A percentile compares a stretch with the other conserved stretches of the same genome.
phyloP scores from a whole-genome alignment of 1,140 invertebrate genomes.

The Leptopilina boulardi region DNA sequence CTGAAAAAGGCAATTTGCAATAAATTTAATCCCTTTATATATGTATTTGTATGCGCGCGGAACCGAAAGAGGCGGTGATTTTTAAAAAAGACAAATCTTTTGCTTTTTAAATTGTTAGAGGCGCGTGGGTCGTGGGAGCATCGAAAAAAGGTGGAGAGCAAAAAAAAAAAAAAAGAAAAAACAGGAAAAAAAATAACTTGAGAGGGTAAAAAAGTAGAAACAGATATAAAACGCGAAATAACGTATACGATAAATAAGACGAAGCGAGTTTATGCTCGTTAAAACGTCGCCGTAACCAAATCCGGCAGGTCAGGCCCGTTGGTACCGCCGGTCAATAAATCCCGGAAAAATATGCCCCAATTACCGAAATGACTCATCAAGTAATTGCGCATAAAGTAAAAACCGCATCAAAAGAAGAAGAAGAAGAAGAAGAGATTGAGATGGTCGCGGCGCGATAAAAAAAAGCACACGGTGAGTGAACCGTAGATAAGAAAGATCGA shows the following conservation, averaged over 20 bases:
- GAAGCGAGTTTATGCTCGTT: conserved; percentile 64
- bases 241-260: conserved; percentile 59
- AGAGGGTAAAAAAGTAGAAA: conserved; percentile 44
- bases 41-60: background rate
- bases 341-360: conserved; percentile 69
- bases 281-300: conserved; percentile 58
- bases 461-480: conserved; percentile 48
- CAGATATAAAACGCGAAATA: conserved; percentile 52
- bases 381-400: conserved; percentile 70
- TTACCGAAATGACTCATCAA: conserved; percentile 73
- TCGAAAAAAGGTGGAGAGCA: conserved; percentile 10
- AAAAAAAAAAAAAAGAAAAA: no score
- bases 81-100: conserved; percentile 33
- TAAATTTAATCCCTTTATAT: background rate
- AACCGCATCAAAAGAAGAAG: conserved; percentile 46
- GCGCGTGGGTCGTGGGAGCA: conserved; percentile 49
- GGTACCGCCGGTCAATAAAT: conserved; percentile 63
- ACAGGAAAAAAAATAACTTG: conserved; percentile 39
- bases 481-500: conserved; percentile 66
- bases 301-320: conserved; percentile 41
- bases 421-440: conserved; percentile 43
- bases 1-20: conserved; percentile 7
- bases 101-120: background rate
- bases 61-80: background rate
- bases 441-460: conserved; percentile 57